Base-by-base conservation (phyloP, 2,888 invertebrate species). In the Osedax fenrisi region DNA sequence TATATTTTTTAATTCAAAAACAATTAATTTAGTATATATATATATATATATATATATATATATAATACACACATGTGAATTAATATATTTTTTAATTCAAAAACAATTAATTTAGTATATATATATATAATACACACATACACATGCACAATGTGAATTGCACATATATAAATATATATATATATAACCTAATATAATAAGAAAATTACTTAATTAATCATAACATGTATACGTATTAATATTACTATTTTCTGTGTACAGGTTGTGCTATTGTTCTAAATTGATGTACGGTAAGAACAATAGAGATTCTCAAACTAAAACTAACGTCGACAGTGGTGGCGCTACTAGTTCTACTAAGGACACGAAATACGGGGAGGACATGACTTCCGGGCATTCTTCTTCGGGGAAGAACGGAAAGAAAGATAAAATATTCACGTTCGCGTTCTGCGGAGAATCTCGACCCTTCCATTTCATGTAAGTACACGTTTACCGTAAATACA, bases 381-480 rank as follows among this genome's bases (percentile, higher is more conserved):
- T n/a, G n/a, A n/a, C n/a, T n/a, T n/a, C n/a, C n/a, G n/a, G n/a
- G n/a, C n/a, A n/a, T n/a, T n/a, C n/a, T n/a, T n/a, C n/a, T n/a
- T n/a, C n/a, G n/a, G n/a, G n/a, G n/a, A n/a, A n/a, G n/a, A n/a
- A n/a, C n/a, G n/a, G n/a, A n/a, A n/a, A n/a, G n/a, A 68, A 68
- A n/a, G 68, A 26, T 27, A 25, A 26, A 24, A 68, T 68, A 17
- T 68, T 25, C 26, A 68, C 68, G 17, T 68, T 68, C n/a, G 68
- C 68, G 13, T 68, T 68, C 68, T 68, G 68, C 27, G 68, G 68
- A 1, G 26, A 68, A 26, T 26, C 25, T 22, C 23, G 27, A 3
- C 68, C 68, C 22, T 68, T 26, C 21, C 68, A 68, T 1, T 68
- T 68, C 68, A 25, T 26, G 68, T 68, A 26, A 68, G 68, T n/a